phyloP scores from a whole-genome alignment of 2,888 invertebrate species.

The Sclerodermus sp. region DNA sequence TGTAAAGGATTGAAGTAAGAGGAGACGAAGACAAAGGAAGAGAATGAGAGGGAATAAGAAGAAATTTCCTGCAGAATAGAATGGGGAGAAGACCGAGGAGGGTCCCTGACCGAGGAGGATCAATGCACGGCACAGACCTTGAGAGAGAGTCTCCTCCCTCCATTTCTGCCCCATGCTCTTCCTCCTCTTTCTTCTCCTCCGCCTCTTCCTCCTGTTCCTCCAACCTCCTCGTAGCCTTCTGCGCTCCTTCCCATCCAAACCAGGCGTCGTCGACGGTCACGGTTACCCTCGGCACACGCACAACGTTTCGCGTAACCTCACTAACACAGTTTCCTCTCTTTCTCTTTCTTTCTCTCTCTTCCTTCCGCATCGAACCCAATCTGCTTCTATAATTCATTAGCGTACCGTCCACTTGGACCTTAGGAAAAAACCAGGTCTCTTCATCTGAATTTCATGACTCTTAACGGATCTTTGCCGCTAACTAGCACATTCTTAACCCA shows the following conservation, averaged over 20 bases:
- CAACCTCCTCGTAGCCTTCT: neutral
- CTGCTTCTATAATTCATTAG: too few relatives aligned
- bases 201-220: conserved; percentile 6
- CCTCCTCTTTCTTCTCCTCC: conserved; percentile 1
- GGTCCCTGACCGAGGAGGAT: conserved; percentile 56
- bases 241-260: neutral
- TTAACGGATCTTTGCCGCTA: too few relatives aligned
- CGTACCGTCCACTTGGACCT: too few relatives aligned
- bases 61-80: neutral
- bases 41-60: conserved; percentile 18
- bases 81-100: conserved; percentile 18
- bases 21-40: conserved; percentile 2
- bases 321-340: neutral
- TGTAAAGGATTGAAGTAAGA: neutral
- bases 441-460: too few relatives aligned
- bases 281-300: too few relatives aligned
- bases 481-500: too few relatives aligned
- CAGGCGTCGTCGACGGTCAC: too few relatives aligned
- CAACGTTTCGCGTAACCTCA: too few relatives aligned
- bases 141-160: too few relatives aligned
- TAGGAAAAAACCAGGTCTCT: too few relatives aligned
- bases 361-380: too few relatives aligned
- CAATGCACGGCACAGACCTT: conserved; percentile 56
- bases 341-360: neutral
- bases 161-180: conserved; percentile 14